A percentile compares a stretch with the other conserved stretches of the same genome.
Conservation (phyloP, 2,797 vertebrate species). For the Micrastur ruficollis region DNA sequence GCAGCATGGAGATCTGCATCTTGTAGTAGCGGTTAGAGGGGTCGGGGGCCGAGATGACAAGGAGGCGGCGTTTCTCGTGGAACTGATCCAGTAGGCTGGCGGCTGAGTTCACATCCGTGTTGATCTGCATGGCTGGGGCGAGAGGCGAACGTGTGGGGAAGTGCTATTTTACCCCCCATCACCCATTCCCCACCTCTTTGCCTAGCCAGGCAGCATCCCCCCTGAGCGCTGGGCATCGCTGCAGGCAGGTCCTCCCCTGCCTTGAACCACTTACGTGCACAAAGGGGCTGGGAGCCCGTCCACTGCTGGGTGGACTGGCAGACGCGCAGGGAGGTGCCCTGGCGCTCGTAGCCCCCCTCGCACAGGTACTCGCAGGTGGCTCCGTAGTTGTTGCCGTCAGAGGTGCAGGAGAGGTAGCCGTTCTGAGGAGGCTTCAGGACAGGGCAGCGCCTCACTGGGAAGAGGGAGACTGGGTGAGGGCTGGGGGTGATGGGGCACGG, state of each 20-base stretch:
- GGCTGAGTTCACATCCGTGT: constrained; percentile 82
- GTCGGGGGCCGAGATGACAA: constrained; percentile 88
- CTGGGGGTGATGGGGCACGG: accelerated
- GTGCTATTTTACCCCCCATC: no score
- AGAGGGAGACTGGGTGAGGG: neutral
- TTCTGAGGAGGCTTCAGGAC: constrained; percentile 82
- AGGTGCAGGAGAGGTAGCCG: constrained; percentile 88
- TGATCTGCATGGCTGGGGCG: constrained; percentile 85
- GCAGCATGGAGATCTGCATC: constrained; percentile 90
- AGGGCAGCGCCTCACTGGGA: constrained; percentile 83
- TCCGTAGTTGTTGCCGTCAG: constrained; percentile 88
- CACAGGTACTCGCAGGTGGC: constrained; percentile 90
- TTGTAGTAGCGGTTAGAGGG: constrained; percentile 86
- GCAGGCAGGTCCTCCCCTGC: neutral
- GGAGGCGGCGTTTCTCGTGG: constrained; percentile 87
- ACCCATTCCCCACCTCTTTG: accelerated
- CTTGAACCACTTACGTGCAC: constrained; percentile 66
- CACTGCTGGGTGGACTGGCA: constrained; percentile 89
- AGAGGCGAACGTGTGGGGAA: accelerated
- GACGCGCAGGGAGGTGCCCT: constrained; percentile 79
- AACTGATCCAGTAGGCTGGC: constrained; percentile 91
- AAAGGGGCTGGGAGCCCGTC: constrained; percentile 81
- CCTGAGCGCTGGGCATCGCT: accelerated
- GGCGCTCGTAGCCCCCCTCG: constrained; percentile 86
- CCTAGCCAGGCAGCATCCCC: neutral